Evolutionary conservation across 2,888 invertebrate species (phyloP), one percentile per base, ranked within the genome.

Genomic region (Lochmaea crataegi): DNA sequence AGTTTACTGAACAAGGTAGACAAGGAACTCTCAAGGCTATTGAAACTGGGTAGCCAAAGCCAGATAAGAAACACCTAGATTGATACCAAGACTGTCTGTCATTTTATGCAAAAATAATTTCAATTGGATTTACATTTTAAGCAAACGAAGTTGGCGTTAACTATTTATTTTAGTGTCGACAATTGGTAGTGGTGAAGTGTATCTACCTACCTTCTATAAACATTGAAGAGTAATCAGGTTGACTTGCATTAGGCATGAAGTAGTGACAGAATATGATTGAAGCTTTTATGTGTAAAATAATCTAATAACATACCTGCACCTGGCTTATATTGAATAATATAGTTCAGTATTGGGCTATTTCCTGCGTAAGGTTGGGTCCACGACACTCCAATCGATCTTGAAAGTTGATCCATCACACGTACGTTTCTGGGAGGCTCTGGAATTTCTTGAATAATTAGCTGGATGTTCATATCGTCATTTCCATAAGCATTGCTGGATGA

Each of bases 301-400:
- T 2, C 2, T 2, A 32, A 32, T 32, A 5, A 32, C 32, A 83
- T 89, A 93, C 93, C 93, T 88, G 94, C 90, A 74, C 94, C 94
- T 83, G 94, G 92, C 86, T 96, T 97, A 85, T 94, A 96, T 86
- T 96, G 96, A 48, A 97, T 92, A 76, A 95, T 94, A 85, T 96
- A 97, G 85, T 93, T 94, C 75, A 93, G 93, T 77, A 97, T 94
- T 38, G 95, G 94, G 85, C 95, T 95, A 83, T 96, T 96, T 74
- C 96, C 96, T 77, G 94, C 94, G 83, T 95, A 95, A 11, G 96
- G 96, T 79, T 94, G 93, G 42, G 93, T 94, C 97, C 97, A 97
- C 1, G 95, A 93, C 81, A 97, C 90, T 82, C 94, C 94, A 76
- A 96, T 92, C 38, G 94, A 92, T 74, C 95, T 90, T 72, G 96